Conservation (phyloP, 2,888 invertebrate species). For the Drosophila niveifrons region DNA sequence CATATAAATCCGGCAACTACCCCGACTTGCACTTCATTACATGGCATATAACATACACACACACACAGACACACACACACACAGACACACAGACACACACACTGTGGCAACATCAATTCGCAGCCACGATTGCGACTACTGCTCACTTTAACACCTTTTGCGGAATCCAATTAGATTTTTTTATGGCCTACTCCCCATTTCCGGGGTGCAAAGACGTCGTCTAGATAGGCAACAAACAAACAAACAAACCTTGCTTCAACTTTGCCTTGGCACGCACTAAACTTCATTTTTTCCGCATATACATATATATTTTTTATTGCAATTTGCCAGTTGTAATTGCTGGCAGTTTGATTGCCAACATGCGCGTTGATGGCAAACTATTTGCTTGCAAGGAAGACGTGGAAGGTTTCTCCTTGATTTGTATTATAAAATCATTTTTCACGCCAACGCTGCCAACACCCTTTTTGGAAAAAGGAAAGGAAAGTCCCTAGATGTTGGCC, state of each 20-base stretch:
- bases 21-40: conserved; percentile 52
- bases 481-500: conserved; percentile 46
- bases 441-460: conserved; percentile 50
- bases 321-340: conserved; percentile 68
- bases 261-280: conserved; percentile 52
- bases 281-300: conserved; percentile 6
- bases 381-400: conserved; percentile 9
- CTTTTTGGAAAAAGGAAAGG: conserved; percentile 4
- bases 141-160: conserved; percentile 55
- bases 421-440: conserved; percentile 72
- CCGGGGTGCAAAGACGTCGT: conserved; percentile 17
- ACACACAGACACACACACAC: conserved; percentile 7
- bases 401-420: conserved; percentile 46
- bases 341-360: conserved; percentile 70
- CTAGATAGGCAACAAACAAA: conserved; percentile 29
- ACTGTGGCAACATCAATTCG: conserved; percentile 6
- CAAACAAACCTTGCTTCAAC: conserved; percentile 27
- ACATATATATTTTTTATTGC: conserved; percentile 52
- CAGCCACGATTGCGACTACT: conserved; percentile 8
- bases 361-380: conserved; percentile 63
- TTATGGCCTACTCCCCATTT: conserved; percentile 37
- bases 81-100: conserved; percentile 9
- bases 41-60: conserved; percentile 14
- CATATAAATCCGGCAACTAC: conserved; percentile 41
- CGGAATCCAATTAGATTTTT: conserved; percentile 62